These are phyloP conservation scores for Drosophila neonasuta DNA, from an alignment of 2,888 invertebrate species.

Conservation along the genomic window DNA sequence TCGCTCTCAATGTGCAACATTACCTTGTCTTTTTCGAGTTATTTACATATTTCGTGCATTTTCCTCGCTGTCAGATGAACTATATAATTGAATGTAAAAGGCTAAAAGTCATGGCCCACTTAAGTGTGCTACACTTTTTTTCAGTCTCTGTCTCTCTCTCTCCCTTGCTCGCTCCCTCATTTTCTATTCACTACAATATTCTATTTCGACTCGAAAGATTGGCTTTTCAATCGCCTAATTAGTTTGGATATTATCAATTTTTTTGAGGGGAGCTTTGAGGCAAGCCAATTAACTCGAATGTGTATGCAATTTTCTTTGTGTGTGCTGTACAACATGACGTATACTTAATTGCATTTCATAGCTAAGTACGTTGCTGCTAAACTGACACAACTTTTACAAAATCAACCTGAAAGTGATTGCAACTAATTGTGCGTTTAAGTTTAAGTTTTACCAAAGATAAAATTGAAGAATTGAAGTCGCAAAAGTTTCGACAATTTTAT, in stretches of 20 bases:
- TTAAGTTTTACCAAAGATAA: not conserved
- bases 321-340: slow-evolving; percentile 39
- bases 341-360: slow-evolving; percentile 51
- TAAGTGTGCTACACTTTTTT: slow-evolving; percentile 37
- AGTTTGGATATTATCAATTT: slow-evolving; percentile 17
- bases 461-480: not conserved
- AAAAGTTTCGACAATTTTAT: not conserved
- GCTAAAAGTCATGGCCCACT: slow-evolving; percentile 45
- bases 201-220: not conserved
- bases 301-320: not conserved
- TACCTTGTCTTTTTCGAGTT: slow-evolving; percentile 6
- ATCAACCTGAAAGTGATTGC: not conserved
- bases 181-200: not conserved
- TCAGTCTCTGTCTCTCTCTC: not conserved
- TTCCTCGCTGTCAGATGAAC: slow-evolving; percentile 22
- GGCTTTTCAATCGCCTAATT: slow-evolving; percentile 29
- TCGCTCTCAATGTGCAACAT: slow-evolving; percentile 2
- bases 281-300: not conserved
- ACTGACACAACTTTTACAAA: not conserved
- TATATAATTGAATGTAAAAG: slow-evolving; percentile 38
- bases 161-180: not conserved
- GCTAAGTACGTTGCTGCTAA: not conserved
- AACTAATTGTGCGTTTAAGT: not conserved
- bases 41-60: slow-evolving; percentile 40
- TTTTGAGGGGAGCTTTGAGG: not conserved